Base-by-base conservation (phyloP, 2,888 invertebrate genomes). In the Hylaea fasciaria region DNA sequence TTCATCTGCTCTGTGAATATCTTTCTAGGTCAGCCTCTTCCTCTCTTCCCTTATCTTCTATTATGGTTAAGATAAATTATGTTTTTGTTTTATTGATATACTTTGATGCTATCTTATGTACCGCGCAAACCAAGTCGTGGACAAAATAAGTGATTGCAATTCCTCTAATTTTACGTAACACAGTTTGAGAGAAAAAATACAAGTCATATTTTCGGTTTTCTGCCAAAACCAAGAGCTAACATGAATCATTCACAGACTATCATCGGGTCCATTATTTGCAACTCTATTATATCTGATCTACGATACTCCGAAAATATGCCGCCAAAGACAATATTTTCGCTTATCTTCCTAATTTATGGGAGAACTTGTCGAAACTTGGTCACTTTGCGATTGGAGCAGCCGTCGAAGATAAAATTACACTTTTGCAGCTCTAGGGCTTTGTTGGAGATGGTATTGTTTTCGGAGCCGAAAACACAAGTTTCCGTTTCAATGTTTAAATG, bases 291-390 rank as follows among this genome's bases (percentile, higher is more conserved):
- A 84, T 78, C 60, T 62, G 63, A 56, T 66, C 71, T 61, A 64
- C 81, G 81, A 81, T 50, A 29, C 81, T 78, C 65, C 72, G 82
- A 86, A 91, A 91, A 89, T 90, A 90, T 91, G 87, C 67, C 83
- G 68, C 73, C 68, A 83, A 86, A 87, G 89, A 91, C 91, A 91
- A 91, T 91, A 91, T 91, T 91, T 91, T 87, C 86, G 86, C 85
- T 91, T 92, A 91, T 90, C 91, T 83, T 51, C 62, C 80, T 90
- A 91, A 92, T 92, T 92, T 91, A 91, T 91, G 89, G 83, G 87
- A 78, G 82, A 91, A 91, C 82, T 91, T 89, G 77, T 74, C 73
- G 76, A 81, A 86, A 87, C 78, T 86, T 83, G 81, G 81, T 85
- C 87, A 85, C 84, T 86, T 84, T 81, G 78, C 76, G 76, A 87